Evolutionary conservation across 1,140 invertebrate genomes (phyloP).

Genomic region (Bombus cullumanus): DNA sequence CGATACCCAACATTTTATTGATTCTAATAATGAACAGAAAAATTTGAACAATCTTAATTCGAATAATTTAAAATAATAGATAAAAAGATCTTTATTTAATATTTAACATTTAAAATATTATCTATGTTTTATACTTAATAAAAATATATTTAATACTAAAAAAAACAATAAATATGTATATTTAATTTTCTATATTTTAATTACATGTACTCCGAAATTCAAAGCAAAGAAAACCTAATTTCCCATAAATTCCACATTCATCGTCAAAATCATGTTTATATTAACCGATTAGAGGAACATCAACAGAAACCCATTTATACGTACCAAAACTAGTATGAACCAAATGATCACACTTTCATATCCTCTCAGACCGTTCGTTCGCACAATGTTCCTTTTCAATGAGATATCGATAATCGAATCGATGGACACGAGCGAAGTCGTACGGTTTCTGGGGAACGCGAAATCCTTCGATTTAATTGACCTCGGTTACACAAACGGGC

Average conservation of each 20-base stretch:
- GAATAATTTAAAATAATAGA: no score
- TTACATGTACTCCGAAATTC: no score
- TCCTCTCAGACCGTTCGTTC: background rate
- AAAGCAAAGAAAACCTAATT: background rate
- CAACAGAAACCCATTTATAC: background rate
- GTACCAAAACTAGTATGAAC: background rate
- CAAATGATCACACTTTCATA: background rate
- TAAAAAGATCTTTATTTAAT: no score
- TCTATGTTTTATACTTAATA: background rate
- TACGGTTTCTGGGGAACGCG: background rate
- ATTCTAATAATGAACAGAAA: no score
- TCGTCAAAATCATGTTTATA: background rate
- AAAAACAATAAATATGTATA: no score
- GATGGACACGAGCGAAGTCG: background rate
- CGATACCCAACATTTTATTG: no score
- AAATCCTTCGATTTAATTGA: conserved; percentile 9
- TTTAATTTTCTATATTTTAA: no score
- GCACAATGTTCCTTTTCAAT: background rate
- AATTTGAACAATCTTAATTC: no score
- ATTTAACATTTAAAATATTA: no score
- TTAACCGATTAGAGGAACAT: background rate
- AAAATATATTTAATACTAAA: background rate
- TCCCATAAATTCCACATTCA: background rate
- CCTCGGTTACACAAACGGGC: background rate
- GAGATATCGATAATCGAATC: conserved; percentile 4